Evolutionary conservation across 1,140 invertebrate genomes (phyloP).

Genomic region (Aphaenogaster rudis): DNA sequence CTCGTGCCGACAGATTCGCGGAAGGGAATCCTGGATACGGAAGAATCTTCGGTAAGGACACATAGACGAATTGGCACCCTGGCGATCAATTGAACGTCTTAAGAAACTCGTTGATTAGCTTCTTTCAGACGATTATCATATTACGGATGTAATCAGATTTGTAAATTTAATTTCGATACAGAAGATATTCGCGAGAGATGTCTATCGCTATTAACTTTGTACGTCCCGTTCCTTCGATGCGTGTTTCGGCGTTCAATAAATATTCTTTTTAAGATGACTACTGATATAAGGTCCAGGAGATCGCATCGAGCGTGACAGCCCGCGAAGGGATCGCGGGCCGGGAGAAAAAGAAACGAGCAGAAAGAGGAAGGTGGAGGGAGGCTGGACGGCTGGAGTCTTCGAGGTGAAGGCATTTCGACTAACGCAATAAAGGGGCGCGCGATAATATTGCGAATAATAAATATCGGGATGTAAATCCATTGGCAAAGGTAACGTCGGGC

Average conservation of each 20-base stretch:
- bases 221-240: not conserved
- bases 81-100: not conserved
- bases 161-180: not conserved
- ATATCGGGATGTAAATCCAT: conserved; percentile 87
- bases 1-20: conserved; percentile 69
- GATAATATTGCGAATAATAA: conserved; percentile 87
- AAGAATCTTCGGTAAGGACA: conserved; percentile 45
- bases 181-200: not conserved
- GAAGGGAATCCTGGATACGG: conserved; percentile 70
- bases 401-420: conserved; percentile 76
- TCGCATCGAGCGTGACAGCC: conserved; percentile 57
- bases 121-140: not conserved
- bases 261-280: conserved; percentile 42
- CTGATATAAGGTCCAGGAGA: conserved; percentile 61
- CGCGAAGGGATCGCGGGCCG: conserved; percentile 64
- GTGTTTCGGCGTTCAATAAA: conserved; percentile 47
- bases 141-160: not conserved
- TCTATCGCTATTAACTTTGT: conserved; percentile 4
- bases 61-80: not conserved
- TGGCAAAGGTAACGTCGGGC: conserved; percentile 86
- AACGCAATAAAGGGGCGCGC: conserved; percentile 85
- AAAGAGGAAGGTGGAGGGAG: conserved; percentile 39
- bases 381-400: conserved; percentile 54
- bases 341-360: conserved; percentile 33
- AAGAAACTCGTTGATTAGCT: not conserved